phyloP scores from a whole-genome alignment of 2,888 invertebrate genomes.

The Adineta ricciae region DNA sequence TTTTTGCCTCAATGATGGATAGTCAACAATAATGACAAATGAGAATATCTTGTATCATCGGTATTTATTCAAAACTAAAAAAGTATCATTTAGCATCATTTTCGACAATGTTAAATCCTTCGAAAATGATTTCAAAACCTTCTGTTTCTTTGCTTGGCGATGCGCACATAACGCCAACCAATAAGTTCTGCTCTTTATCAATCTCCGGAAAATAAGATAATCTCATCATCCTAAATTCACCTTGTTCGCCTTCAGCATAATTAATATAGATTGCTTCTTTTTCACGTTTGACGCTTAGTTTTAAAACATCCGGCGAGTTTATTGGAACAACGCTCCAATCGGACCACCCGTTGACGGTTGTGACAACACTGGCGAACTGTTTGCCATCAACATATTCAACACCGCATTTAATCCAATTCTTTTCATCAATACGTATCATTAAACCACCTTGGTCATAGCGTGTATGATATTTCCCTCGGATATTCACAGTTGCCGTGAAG shows the following conservation, averaged over 20 bases:
- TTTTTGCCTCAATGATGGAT: not conserved
- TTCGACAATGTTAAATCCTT: not conserved
- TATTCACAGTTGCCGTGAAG: not conserved
- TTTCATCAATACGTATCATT: slow-evolving; percentile 4
- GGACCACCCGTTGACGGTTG: not conserved
- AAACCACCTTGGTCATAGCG: slow-evolving; percentile 3
- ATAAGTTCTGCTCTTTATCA: not conserved
- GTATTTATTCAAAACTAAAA: too few species aligned
- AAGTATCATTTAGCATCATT: not conserved
- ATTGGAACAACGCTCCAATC: not conserved
- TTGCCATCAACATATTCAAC: slow-evolving; percentile 2
- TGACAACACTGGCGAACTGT: not conserved
- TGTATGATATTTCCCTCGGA: not conserved
- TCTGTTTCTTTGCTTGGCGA: not conserved
- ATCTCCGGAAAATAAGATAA: not conserved
- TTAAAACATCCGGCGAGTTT: not conserved
- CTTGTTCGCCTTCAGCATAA: not conserved
- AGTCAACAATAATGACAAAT: too few species aligned
- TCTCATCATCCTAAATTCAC: not conserved
- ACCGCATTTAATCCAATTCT: slow-evolving; percentile 13
- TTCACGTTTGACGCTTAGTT: not conserved
- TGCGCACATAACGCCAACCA: not conserved
- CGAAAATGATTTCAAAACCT: not conserved
- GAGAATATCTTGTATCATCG: too few species aligned
- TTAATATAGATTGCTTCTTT: slow-evolving; percentile 1